phyloP scores from a whole-genome alignment of 2,113 vertebrate genomes.

The Gymnocephalus cernua region DNA sequence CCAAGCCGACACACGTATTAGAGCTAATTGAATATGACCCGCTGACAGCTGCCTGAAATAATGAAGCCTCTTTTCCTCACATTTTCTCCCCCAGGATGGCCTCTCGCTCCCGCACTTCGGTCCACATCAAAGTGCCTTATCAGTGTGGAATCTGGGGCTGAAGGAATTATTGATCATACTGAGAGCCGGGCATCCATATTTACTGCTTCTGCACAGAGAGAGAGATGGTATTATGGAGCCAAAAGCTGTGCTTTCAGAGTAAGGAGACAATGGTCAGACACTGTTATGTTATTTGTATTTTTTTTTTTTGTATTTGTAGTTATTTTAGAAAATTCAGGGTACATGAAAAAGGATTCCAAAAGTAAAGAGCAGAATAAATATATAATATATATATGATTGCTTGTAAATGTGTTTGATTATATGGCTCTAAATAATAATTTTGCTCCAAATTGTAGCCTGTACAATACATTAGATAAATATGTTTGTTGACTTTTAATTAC shows the following conservation, averaged over 20 bases:
- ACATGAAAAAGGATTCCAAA: neutral
- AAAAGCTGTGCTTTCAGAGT: conserved; percentile 58
- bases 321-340: conserved; percentile 32
- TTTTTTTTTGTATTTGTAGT: conserved; percentile 3
- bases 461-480: too few relatives aligned
- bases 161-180: conserved; percentile 75
- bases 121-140: conserved; percentile 77
- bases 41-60: conserved; percentile 74
- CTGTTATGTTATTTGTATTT: neutral
- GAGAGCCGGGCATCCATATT: conserved; percentile 57
- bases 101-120: conserved; percentile 54
- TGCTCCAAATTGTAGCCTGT: too few relatives aligned
- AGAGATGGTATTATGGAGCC: conserved; percentile 46
- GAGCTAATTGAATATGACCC: conserved; percentile 66
- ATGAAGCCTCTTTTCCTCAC: conserved; percentile 73
- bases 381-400: neutral
- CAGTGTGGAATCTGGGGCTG: conserved; percentile 66
- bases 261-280: conserved; percentile 7
- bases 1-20: conserved; percentile 63
- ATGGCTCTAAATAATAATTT: too few relatives aligned
- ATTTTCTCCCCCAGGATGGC: conserved; percentile 59
- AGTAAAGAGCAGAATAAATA: neutral
- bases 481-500: too few relatives aligned
- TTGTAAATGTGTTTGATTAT: conserved; percentile 5
- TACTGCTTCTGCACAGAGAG: conserved; percentile 30